Conservation (phyloP, 2,797 vertebrate genomes). For the Bradypodion pumilum region DNA sequence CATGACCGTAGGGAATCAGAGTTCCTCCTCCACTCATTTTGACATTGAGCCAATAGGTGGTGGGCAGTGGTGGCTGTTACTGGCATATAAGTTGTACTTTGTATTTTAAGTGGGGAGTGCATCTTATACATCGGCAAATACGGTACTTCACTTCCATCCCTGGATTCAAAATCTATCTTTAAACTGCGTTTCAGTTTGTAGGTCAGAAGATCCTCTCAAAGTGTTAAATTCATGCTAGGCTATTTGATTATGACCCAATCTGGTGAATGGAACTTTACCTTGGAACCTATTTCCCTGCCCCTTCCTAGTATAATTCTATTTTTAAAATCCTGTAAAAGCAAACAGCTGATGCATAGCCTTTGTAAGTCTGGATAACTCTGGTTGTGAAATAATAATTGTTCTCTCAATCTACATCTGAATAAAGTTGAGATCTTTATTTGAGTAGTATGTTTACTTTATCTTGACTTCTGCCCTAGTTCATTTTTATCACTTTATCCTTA, state of each 20-base stretch:
- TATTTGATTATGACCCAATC: neutral
- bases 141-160: neutral
- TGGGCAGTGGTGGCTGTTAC: too few relatives aligned
- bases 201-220: neutral
- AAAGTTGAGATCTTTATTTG: conserved; percentile 25
- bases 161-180: neutral
- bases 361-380: neutral
- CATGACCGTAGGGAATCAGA: too few relatives aligned
- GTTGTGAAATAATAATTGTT: neutral
- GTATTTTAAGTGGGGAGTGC: too few relatives aligned
- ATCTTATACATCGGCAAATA: too few relatives aligned
- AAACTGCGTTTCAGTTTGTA: neutral
- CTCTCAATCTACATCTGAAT: neutral
- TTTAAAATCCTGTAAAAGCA: neutral
- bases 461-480: neutral
- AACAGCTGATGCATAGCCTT: neutral
- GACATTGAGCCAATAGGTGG: too few relatives aligned
- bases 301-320: neutral
- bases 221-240: neutral
- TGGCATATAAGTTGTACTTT: too few relatives aligned
- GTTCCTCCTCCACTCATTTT: too few relatives aligned
- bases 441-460: neutral
- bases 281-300: neutral
- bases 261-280: neutral
- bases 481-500: neutral